Evolutionary conservation across 2,888 invertebrate genomes (phyloP).

Genomic region (Acanthococcus lagerstroemiae): DNA sequence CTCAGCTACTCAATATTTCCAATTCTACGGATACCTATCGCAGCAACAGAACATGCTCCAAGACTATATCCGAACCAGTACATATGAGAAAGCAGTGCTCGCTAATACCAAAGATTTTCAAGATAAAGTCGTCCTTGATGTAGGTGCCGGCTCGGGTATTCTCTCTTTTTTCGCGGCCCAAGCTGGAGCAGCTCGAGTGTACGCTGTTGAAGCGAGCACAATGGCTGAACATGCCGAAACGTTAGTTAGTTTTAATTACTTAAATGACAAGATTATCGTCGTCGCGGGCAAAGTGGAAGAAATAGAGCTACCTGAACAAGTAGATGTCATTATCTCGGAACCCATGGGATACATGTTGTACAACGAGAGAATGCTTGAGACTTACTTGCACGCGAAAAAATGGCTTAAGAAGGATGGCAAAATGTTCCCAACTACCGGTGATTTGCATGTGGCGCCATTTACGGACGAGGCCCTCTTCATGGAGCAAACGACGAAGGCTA

Average conservation of each 20-base stretch:
- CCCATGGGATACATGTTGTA: slow-evolving; percentile 99
- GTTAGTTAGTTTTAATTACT: slow-evolving; percentile 78
- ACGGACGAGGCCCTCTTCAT: slow-evolving; percentile 94
- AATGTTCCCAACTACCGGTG: slow-evolving; percentile 96
- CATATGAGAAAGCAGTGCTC: slow-evolving; percentile 93
- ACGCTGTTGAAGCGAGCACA: slow-evolving; percentile 98
- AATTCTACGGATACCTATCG: slow-evolving; percentile 95
- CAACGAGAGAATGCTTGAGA: slow-evolving; percentile 98
- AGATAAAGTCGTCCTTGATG: slow-evolving; percentile 86
- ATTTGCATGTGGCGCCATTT: slow-evolving; percentile 94
- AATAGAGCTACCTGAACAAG: slow-evolving; percentile 85
- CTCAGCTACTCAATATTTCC: slow-evolving; percentile 97
- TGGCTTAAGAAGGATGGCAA: slow-evolving; percentile 81
- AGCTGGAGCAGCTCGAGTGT: slow-evolving; percentile 91
- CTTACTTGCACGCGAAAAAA: slow-evolving; percentile 95
- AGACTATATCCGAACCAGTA: slow-evolving; percentile 95
- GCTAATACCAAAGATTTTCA: slow-evolving; percentile 86
- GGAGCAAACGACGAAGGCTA: slow-evolving; percentile 97
- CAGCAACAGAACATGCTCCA: slow-evolving; percentile 99
- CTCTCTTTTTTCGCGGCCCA: slow-evolving; percentile 96
- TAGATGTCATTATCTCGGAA: slow-evolving; percentile 96
- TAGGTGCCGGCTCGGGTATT: slow-evolving; percentile 97
- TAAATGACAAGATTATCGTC: slow-evolving; percentile 78
- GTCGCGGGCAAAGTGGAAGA: slow-evolving; percentile 98
- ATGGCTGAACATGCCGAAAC: slow-evolving; percentile 92